Evolutionary conservation across 2,888 invertebrate species (phyloP), one percentile per base, ranked within the genome.

Genomic region (Altica lythri): DNA sequence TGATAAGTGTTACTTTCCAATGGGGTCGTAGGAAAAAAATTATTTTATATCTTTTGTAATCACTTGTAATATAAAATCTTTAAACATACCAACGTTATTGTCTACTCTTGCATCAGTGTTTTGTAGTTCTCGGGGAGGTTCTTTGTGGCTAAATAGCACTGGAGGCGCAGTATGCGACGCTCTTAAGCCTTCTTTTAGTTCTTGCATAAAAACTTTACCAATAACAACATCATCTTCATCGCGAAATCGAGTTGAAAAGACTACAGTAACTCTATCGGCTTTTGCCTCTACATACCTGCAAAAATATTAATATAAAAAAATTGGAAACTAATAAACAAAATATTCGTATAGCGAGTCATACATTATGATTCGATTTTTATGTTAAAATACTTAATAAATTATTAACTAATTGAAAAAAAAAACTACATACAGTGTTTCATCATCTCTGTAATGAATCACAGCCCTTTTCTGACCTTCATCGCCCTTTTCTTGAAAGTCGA

Each of bases 141-240:
- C 98, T 72, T 92, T 89, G 79, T 98, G 95, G 75, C 90, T 90
- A 78, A 93, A 93, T 66, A 92, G 79, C 68, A 92, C 92, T 75
- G 83, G 80, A 27, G 92, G 92, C 55, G 95, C 94, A 47, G 95
- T 96, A 74, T 96, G 95, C 64, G 92, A 92, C 17, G 95, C 96
- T 75, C 96, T 85, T 62, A 98, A 83, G 12, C 98, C 98, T 79
- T 99, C 99, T 75, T 96, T 95, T 70, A 99, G 88, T 79, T 99
- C 99, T 82, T 98, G 97, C 88, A 99, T 92, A 81, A 99, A 99
- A 68, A 99, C 94, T 81, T 99, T 99, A 52, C 99, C 99, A 76
- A 99, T 92, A 49, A 99, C 89, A 72, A 99, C 90, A 77, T 99
- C 99, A 76, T 97, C 96, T 74, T 96, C 95, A 76, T 98, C 97